Percentiles rank a stretch among this genome's conserved stretches.
Conservation (phyloP, 1,140 invertebrate species). For the Chrysoperla carnea region DNA sequence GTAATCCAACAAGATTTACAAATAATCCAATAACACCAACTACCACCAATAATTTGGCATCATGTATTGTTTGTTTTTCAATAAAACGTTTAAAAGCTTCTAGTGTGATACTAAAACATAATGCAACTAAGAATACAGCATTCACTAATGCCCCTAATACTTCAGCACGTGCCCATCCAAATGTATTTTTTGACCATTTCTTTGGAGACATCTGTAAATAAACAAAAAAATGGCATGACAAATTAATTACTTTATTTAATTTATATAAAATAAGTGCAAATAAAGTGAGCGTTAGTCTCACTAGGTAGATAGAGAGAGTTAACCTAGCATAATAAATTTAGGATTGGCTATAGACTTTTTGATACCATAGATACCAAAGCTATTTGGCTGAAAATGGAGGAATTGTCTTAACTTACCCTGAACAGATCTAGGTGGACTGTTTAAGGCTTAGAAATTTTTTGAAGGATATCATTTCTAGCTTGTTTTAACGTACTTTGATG, state of each 20-base stretch:
- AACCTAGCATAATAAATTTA: no score
- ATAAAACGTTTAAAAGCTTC: constrained; percentile 81
- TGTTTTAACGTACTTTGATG: no score
- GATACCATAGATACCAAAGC: no score
- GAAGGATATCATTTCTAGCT: no score
- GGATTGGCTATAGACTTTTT: no score
- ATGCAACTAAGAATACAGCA: constrained; percentile 80
- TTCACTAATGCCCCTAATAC: constrained; percentile 87
- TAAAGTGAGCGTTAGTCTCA: neutral
- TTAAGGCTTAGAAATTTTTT: no score
- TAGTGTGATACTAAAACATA: constrained; percentile 84
- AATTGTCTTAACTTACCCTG: no score
- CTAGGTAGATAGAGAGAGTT: neutral
- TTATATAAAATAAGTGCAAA: constrained; percentile 2
- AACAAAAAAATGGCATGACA: constrained; percentile 4
- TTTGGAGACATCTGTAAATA: constrained; percentile 75
- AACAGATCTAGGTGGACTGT: no score
- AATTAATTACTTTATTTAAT: constrained; percentile 5
- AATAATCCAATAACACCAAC: constrained; percentile 64
- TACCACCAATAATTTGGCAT: constrained; percentile 53
- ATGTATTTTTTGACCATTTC: constrained; percentile 90
- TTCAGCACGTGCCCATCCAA: constrained; percentile 85
- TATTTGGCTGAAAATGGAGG: no score
- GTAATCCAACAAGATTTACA: constrained; percentile 68
- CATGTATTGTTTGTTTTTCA: constrained; percentile 65